A percentile compares a stretch with the other conserved stretches of the same genome.
Conservation (phyloP, 2,888 invertebrate species). For the Venustoraphidia nigricollis region DNA sequence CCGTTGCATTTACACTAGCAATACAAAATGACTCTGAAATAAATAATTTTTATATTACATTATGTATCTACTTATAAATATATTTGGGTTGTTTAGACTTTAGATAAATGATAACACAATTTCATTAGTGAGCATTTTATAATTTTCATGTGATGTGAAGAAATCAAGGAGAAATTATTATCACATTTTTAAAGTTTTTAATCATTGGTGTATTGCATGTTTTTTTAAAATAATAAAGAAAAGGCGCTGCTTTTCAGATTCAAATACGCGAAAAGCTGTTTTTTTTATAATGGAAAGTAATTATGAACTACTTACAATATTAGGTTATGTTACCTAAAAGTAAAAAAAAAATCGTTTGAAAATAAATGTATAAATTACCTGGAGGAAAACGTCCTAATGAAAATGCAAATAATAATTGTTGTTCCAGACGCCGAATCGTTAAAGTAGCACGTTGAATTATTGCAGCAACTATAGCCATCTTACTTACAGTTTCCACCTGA, state of each 20-base stretch:
- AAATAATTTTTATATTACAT: constrained; percentile 1
- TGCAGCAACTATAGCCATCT: background rate
- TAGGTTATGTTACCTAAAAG: constrained; percentile 4
- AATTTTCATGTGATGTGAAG: too few relatives aligned
- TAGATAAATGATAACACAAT: too few relatives aligned
- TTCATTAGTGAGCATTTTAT: too few relatives aligned
- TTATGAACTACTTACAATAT: background rate
- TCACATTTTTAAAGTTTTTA: too few relatives aligned
- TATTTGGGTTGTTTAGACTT: too few relatives aligned
- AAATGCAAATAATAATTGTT: constrained; percentile 19
- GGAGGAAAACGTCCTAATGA: constrained; percentile 29
- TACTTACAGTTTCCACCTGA: too few relatives aligned
- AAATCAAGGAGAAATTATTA: too few relatives aligned
- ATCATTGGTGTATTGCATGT: too few relatives aligned
- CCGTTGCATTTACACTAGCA: background rate
- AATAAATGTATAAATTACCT: constrained; percentile 21
- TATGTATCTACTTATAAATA: background rate
- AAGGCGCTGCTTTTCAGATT: too few relatives aligned
- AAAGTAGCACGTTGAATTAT: background rate
- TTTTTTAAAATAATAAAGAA: too few relatives aligned
- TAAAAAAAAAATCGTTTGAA: background rate
- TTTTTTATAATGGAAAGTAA: too few relatives aligned
- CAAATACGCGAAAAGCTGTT: background rate
- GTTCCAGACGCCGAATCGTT: constrained; percentile 27
- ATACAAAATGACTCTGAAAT: constrained; percentile 7